These are phyloP conservation scores for Polyergus mexicanus DNA, from an alignment of 1,140 invertebrate species.

Conservation along the genomic window DNA sequence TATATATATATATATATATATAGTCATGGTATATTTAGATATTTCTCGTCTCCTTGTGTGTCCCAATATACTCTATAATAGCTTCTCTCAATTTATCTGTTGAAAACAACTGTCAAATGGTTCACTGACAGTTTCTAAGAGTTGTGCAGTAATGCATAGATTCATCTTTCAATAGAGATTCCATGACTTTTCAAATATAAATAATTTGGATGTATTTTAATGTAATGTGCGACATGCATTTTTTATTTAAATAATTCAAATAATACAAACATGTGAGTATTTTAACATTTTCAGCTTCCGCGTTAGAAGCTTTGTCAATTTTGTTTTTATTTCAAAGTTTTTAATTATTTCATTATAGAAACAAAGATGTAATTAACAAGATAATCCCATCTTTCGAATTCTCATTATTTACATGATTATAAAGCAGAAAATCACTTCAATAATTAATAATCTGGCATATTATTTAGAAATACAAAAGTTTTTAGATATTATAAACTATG, in stretches of 20 bases:
- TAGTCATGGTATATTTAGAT: constrained; percentile 59
- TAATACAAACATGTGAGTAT: background rate
- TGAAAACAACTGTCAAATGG: constrained; percentile 25
- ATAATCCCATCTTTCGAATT: background rate
- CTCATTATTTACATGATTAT: background rate
- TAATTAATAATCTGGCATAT: background rate
- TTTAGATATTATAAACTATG: background rate
- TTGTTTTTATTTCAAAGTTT: background rate
- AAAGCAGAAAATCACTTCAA: background rate
- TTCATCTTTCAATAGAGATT: background rate
- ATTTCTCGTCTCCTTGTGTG: background rate
- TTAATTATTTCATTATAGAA: background rate
- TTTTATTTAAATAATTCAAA: constrained; percentile 10
- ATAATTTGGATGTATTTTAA: background rate
- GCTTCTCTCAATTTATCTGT: constrained; percentile 30
- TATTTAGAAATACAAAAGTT: too few relatives aligned
- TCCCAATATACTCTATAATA: constrained; percentile 9
- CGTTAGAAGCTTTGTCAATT: background rate
- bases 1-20: constrained; percentile 12
- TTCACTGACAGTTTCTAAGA: constrained; percentile 15
- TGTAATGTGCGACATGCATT: background rate
- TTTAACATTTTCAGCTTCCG: too few relatives aligned
- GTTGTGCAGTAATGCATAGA: background rate
- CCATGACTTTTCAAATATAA: background rate
- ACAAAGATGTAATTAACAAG: background rate